A percentile compares a stretch with the other conserved stretches of the same genome.
Conservation (phyloP, 2,888 invertebrate genomes). For the Phaonia tiefii region DNA sequence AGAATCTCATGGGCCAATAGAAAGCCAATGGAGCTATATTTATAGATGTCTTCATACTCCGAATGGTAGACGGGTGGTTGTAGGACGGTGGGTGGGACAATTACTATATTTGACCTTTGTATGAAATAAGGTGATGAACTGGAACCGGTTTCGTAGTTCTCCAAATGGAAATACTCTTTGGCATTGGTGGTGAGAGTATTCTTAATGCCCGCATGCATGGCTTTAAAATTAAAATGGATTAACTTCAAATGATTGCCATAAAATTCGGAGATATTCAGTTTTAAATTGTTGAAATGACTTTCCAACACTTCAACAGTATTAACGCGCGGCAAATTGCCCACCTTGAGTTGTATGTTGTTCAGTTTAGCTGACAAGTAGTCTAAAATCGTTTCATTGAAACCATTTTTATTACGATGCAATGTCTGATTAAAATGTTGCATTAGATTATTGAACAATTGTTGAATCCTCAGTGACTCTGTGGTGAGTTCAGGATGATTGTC, state of each 20-base stretch:
- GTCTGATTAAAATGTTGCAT: not conserved
- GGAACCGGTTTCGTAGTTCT: slow-evolving; percentile 47
- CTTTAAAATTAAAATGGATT: slow-evolving; percentile 45
- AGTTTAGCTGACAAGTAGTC: slow-evolving; percentile 64
- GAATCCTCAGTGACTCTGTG: too few relatives aligned
- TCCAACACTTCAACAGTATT: slow-evolving; percentile 47
- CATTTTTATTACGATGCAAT: not conserved
- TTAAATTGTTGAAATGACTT: slow-evolving; percentile 54
- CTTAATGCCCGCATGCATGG: not conserved
- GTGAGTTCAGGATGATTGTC: slow-evolving; percentile 41
- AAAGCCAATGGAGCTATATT: slow-evolving; percentile 68
- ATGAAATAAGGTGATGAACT: slow-evolving; percentile 68
- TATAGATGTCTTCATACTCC: slow-evolving; percentile 60
- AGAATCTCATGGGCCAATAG: slow-evolving; percentile 69
- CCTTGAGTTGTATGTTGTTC: slow-evolving; percentile 63
- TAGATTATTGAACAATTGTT: not conserved
- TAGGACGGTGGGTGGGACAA: slow-evolving; percentile 67
- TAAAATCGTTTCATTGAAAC: slow-evolving; percentile 56
- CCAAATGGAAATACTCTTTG: slow-evolving; percentile 45
- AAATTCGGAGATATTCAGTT: slow-evolving; percentile 44
- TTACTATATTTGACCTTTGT: slow-evolving; percentile 57
- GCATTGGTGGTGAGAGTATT: not conserved
- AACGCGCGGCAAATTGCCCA: slow-evolving; percentile 66
- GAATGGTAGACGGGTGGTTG: slow-evolving; percentile 67
- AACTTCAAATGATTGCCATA: slow-evolving; percentile 67